A percentile compares a stretch with the other conserved stretches of the same genome.
Conservation (phyloP, 2,888 invertebrate species). For the Oxycera nigricornis region DNA sequence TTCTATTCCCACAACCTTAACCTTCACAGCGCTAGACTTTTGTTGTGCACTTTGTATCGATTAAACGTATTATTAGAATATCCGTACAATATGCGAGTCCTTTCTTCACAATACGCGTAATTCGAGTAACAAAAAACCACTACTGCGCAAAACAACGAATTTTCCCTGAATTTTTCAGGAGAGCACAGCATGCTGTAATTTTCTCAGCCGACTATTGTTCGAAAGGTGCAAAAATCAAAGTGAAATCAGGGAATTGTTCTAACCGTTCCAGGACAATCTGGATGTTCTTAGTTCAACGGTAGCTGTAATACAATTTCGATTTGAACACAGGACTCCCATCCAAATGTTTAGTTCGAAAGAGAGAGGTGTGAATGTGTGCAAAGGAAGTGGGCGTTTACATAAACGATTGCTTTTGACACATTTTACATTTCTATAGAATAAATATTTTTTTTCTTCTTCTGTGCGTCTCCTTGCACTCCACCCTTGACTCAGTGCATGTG, state of each 20-base stretch:
- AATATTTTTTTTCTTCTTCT: too few relatives aligned
- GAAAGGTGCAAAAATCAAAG: conserved; percentile 32
- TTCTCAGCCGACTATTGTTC: neutral
- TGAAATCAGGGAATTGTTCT: conserved; percentile 20
- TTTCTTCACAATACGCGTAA: neutral
- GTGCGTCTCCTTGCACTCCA: too few relatives aligned
- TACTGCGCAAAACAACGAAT: neutral
- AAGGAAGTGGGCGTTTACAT: conserved; percentile 37
- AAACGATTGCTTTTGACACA: conserved; percentile 37
- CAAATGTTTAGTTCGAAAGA: neutral
- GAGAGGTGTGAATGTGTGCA: conserved; percentile 16
- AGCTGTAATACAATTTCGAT: neutral
- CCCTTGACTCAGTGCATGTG: too few relatives aligned
- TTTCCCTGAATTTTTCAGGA: neutral
- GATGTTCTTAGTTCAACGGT: neutral
- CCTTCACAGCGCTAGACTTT: neutral
- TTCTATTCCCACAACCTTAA: conserved; percentile 26
- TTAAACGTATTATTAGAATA: conserved; percentile 22
- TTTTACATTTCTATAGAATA: conserved; percentile 9
- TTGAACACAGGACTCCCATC: neutral
- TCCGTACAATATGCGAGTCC: neutral
- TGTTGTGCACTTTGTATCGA: conserved; percentile 35
- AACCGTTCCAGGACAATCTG: neutral
- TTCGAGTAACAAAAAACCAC: conserved; percentile 21
- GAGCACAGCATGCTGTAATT: conserved; percentile 31